Evolutionary conservation across 2,888 invertebrate species (phyloP), one percentile per base, ranked within the genome.

Genomic region (Heteropelma amictum): DNA sequence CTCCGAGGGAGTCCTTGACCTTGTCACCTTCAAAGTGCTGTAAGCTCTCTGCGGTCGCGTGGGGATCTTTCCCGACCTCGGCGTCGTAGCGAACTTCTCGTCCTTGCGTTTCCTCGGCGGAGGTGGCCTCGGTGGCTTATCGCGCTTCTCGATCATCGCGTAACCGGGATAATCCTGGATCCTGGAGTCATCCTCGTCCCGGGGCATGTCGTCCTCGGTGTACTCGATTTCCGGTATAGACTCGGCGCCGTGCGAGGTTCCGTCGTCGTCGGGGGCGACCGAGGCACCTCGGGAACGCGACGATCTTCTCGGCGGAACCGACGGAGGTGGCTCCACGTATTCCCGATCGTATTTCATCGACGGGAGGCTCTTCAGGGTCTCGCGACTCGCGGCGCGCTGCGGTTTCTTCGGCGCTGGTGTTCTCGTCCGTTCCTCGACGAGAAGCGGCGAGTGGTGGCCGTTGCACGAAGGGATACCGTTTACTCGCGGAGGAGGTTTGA

Each of bases 101-200:
- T 82, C 86, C 47, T 80, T 65, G 28, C 91, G 90, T 83, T 93
- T 92, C 28, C 91, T 91, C 0, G 94, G 93, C 0, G 92, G 91
- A 6, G 92, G 91, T 0, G 93, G 92, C 45, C 93, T 91, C 19
- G 93, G 93, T 26, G 93, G 90, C 68, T 88, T 88, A 19, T 90
- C 89, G 0, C 92, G 91, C 89, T 95, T 95, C 69, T 95, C 95
- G 47, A 96, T 94, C 26, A 94, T 92, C 8, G 96, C 95, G 81
- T 96, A 96, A 4, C 95, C 95, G 19, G 91, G 92, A 75, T 90
- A 89, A 45, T 87, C 86, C n/a, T n/a, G n/a, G 83, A 89, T 78
- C 7, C 89, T 83, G 30, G 89, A 82, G 35, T 88, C 86, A 64
- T 86, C 77, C 1, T 89, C 84, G 54, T 90, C 90, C 5, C 86